Conservation (phyloP, 2,113 vertebrate genomes). For the Cavia porcellus region DNA sequence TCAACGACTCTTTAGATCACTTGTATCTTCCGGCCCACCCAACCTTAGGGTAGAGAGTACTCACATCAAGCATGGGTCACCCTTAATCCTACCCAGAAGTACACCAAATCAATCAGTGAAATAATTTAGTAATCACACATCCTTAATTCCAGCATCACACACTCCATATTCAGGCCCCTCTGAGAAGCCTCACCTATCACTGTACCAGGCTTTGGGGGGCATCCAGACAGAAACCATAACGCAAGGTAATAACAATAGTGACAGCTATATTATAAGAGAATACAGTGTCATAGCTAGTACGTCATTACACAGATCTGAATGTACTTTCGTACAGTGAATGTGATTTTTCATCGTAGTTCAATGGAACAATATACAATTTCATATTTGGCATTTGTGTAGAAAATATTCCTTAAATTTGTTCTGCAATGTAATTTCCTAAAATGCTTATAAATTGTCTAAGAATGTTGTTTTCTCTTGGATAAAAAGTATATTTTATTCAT, state of each 20-base stretch:
- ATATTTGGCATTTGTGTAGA: neutral
- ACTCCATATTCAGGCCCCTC: neutral
- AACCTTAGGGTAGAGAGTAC: neutral
- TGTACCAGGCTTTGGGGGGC: neutral
- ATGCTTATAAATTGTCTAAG: neutral
- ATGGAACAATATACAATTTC: neutral
- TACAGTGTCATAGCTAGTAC: neutral
- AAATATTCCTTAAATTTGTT: neutral
- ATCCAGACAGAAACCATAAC: neutral
- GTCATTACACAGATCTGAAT: neutral
- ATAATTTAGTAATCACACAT: neutral
- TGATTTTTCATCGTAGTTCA: slow-evolving; percentile 25
- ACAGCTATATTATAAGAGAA: neutral
- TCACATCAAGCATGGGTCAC: neutral
- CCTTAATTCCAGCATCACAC: neutral
- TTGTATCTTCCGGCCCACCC: neutral
- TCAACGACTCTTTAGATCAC: neutral
- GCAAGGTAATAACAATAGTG: neutral
- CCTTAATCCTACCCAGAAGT: neutral
- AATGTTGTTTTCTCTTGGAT: neutral
- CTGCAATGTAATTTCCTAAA: slow-evolving; percentile 39
- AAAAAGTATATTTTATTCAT: slow-evolving; percentile 22
- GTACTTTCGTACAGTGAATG: neutral
- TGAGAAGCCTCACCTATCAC: no score
- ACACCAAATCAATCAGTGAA: neutral